Base-by-base conservation (phyloP, 2,797 vertebrate species). In the Eulemur coronatus region DNA sequence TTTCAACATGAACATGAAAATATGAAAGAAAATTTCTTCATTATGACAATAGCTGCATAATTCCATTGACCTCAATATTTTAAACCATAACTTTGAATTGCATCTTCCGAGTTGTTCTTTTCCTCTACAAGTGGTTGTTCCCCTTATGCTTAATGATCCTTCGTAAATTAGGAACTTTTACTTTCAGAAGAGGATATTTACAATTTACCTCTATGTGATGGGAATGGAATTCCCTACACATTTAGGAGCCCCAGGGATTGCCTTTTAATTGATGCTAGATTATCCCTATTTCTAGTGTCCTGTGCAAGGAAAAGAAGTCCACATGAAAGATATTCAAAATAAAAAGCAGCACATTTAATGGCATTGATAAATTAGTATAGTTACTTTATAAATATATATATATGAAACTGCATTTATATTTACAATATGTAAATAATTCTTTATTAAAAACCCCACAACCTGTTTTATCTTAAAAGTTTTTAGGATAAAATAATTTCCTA, bases 181-280 rank as follows among this genome's bases (percentile, higher is more conserved):
- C 46, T 84, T 91, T 76, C 61, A 95, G 69, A 38, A 81, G 41
- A 96, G 72, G 50, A 93, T 97, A 97, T 98, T 98, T 97, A 98
- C 96, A 91, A 41, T 96, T 91, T 95, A 72, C 52, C 3, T 96
- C 20, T 70, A 48, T 22, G 79, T 57, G 78, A 72, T 91, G 86
- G 89, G 93, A 97, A 69, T 57, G 97, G 72, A 92, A 95, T 95
- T 94, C 84, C 94, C 91, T 87, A 35, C 5, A 75, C 79, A 95
- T 94, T 94, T 92, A 81, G 67, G 9, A 90, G 38, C 95, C 1
- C 50, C 67, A n/a, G 72, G 93, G 88, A 72, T 85, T 96, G 24
- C 7, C 46, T 92, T 94, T 96, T 92, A 97, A 94, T 90, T 98
- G 96, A 96, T 35, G 89, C 5, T 17, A 81, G 78, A 59, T 80